phyloP scores from a whole-genome alignment of 2,113 vertebrate genomes.

The Halcyon malimbica region DNA sequence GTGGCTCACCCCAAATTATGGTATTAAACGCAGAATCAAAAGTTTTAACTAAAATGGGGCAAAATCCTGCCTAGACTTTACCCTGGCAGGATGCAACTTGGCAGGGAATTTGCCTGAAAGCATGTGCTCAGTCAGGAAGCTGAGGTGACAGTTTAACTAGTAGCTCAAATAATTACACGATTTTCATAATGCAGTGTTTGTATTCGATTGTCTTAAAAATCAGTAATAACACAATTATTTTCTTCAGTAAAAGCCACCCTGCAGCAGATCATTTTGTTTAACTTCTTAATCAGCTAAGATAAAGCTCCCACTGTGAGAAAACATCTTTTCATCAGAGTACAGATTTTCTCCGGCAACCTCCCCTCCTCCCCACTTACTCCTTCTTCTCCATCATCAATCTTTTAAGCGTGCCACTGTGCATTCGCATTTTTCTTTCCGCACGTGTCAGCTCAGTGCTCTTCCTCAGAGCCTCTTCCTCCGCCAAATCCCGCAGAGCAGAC shows the following conservation, averaged over 20 bases:
- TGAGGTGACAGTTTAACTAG: not conserved
- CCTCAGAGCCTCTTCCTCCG: constrained; percentile 11
- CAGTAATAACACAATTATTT: not conserved
- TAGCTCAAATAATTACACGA: not conserved
- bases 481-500: constrained; percentile 28
- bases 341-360: not conserved
- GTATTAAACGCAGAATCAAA: not conserved
- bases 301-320: not conserved
- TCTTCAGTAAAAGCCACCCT: not conserved
- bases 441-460: constrained; percentile 12
- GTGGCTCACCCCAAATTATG: not conserved
- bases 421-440: constrained; percentile 31
- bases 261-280: not conserved
- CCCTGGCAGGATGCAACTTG: not conserved
- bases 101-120: not conserved
- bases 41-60: not conserved
- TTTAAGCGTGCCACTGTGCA: constrained; percentile 10
- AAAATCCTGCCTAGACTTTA: not conserved
- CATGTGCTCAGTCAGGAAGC: not conserved
- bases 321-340: not conserved
- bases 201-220: not conserved
- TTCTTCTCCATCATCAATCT: constrained; percentile 27
- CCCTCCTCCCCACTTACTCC: not conserved
- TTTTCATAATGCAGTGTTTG: not conserved
- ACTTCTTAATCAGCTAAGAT: constrained; percentile 14